phyloP scores from a whole-genome alignment of 2,888 invertebrate species.

The Strigamia maritima region DNA sequence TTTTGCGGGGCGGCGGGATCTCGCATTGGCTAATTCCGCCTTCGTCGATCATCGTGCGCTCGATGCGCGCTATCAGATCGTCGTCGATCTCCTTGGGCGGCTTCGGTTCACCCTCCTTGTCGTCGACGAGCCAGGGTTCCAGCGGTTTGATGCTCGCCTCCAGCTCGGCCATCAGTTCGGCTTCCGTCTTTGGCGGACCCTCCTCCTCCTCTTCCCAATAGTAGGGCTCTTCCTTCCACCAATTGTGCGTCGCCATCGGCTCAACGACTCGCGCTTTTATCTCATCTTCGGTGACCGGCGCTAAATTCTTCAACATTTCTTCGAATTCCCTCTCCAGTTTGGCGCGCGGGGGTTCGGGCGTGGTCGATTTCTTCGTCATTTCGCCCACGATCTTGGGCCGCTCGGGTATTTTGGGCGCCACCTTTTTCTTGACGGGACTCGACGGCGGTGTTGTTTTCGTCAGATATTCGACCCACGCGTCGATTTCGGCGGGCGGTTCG shows the following conservation, averaged over 20 bases:
- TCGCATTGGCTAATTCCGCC: background rate
- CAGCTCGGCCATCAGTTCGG: background rate
- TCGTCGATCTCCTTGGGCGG: background rate
- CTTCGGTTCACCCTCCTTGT: background rate
- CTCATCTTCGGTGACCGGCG: background rate
- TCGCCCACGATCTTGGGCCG: background rate
- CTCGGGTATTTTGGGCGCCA: background rate
- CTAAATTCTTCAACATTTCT: background rate
- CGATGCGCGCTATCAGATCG: background rate
- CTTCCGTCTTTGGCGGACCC: background rate
- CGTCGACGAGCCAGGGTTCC: background rate
- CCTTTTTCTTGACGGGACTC: background rate
- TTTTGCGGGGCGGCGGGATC: slow-evolving; percentile 34
- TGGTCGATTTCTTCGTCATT: background rate
- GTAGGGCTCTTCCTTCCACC: background rate
- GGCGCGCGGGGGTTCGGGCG: background rate
- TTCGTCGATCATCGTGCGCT: slow-evolving; percentile 19
- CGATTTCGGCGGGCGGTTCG: background rate
- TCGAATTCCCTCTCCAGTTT: background rate
- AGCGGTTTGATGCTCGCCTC: background rate
- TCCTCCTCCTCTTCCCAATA: background rate
- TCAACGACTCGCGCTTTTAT: background rate
- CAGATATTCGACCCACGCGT: background rate
- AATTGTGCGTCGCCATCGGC: background rate
- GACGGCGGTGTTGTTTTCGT: background rate